Base-by-base conservation (phyloP, 1,140 invertebrate genomes). In the Psix sp. region DNA sequence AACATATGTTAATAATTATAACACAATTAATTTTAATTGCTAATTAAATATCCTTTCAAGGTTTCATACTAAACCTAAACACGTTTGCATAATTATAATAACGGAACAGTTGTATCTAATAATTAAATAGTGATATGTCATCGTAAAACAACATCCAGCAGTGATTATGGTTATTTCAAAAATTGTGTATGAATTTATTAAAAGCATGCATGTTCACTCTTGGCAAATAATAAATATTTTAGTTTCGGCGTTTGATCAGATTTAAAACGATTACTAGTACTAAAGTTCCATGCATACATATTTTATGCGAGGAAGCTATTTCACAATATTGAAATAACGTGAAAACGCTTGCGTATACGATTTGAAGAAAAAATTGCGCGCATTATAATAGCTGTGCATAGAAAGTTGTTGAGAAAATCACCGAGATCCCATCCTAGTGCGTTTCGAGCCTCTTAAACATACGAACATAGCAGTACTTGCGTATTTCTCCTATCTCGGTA, bases 331-430 rank as follows among this genome's bases (percentile, higher is more conserved):
- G 21, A 29, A 52, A 56, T 59, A 59, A 49, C 16, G 45, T 39
- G 6, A 56, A 59, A 68, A 52, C 21, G 21, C 35, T 6, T n/a
- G 29, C 33, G 39, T 54, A 35, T 51, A 54, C 18, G 57, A 42
- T 57, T 54, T 57, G 17, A 38, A 60, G 49, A 66, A 71, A 71
- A 71, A 71, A 48, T 59, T 52, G 20, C 20, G 38, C 45, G 35
- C 31, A 35, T 15, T 46, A 43, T 43, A 67, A 42, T 21, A 40
- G 42, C 36, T 20, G 13, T 35, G 56, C 38, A 38, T 46, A 59
- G 51, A 57, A 72, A 52, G 63, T 48, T 51, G 71, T 74, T 68
- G 46, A 62, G 56, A 62, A 74, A 74, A 74, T 74, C 62, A 66
- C 59, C 59, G 54, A 65, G 54, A 68, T 65, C 59, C 65, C 59